Evolutionary conservation across 2,888 invertebrate species (phyloP).

Genomic region (Gisinianus flammeolus): DNA sequence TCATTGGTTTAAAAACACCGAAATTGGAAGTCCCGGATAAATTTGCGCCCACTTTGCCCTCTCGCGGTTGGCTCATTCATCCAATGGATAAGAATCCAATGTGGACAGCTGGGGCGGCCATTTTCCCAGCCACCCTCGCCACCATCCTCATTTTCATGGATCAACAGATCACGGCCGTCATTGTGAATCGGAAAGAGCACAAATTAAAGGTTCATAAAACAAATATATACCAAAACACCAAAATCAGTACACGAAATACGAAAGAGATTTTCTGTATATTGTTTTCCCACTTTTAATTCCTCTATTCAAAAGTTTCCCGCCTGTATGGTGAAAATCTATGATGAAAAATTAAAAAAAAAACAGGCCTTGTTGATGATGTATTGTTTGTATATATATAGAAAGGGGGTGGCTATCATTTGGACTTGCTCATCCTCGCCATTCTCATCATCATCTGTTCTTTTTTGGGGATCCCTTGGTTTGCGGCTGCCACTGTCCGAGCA

Average conservation of each 20-base stretch:
- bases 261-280: too few relatives aligned
- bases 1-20: conserved; percentile 63
- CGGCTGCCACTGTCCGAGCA: conserved; percentile 95
- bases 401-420: conserved; percentile 66
- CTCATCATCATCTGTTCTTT: conserved; percentile 65
- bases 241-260: too few relatives aligned
- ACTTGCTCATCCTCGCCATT: conserved; percentile 63
- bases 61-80: conserved; percentile 46
- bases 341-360: too few relatives aligned
- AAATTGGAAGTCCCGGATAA: conserved; percentile 61
- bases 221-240: too few relatives aligned
- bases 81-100: conserved; percentile 62
- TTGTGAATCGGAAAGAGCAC: conserved; percentile 69
- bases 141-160: conserved; percentile 70
- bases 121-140: conserved; percentile 66
- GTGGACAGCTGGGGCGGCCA: conserved; percentile 64
- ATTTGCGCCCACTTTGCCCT: conserved; percentile 57
- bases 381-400: conserved; percentile 62
- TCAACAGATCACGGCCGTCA: conserved; percentile 70
- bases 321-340: too few relatives aligned
- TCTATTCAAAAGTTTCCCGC: conserved; percentile 1
- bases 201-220: conserved; percentile 67
- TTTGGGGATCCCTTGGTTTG: conserved; percentile 95
- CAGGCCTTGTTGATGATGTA: too few relatives aligned
- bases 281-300: too few relatives aligned